These are phyloP conservation scores for Cavia aperea DNA, from an alignment of 2,113 vertebrate species.

Conservation along the genomic window DNA sequence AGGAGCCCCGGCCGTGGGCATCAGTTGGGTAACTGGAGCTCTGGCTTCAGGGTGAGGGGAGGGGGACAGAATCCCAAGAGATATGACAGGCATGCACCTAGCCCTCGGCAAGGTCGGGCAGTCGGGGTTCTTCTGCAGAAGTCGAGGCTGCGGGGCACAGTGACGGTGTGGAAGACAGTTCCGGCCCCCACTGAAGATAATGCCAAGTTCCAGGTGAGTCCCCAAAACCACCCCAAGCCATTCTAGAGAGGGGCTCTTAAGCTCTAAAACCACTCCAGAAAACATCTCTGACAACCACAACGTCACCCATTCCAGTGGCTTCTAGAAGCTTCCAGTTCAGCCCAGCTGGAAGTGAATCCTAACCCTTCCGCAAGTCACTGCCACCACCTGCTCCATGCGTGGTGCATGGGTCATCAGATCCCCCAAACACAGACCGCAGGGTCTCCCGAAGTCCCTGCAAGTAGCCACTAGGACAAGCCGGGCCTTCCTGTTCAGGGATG, in stretches of 20 bases:
- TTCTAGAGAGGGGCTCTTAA: background rate
- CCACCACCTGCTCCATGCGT: background rate
- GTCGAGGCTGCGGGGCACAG: background rate
- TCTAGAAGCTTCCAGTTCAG: conserved; percentile 16
- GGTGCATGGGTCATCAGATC: background rate
- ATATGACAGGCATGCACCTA: fast-evolving
- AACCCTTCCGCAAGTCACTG: background rate
- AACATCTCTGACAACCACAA: background rate
- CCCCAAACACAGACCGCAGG: background rate
- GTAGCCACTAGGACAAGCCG: background rate
- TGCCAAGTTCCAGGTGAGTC: background rate
- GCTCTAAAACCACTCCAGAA: background rate
- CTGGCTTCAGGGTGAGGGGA: background rate
- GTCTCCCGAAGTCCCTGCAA: background rate
- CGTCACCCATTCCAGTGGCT: background rate
- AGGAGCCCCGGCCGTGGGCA: background rate
- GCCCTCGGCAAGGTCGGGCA: background rate
- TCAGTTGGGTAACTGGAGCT: background rate
- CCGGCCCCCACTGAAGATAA: background rate
- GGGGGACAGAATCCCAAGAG: background rate
- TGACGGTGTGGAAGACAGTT: fast-evolving
- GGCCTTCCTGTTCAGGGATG: fast-evolving
- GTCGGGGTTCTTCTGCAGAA: background rate
- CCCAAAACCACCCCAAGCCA: background rate
- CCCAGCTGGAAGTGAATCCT: background rate